Evolutionary conservation across 2,888 invertebrate species (phyloP).

Genomic region (Pheosia tremula): DNA sequence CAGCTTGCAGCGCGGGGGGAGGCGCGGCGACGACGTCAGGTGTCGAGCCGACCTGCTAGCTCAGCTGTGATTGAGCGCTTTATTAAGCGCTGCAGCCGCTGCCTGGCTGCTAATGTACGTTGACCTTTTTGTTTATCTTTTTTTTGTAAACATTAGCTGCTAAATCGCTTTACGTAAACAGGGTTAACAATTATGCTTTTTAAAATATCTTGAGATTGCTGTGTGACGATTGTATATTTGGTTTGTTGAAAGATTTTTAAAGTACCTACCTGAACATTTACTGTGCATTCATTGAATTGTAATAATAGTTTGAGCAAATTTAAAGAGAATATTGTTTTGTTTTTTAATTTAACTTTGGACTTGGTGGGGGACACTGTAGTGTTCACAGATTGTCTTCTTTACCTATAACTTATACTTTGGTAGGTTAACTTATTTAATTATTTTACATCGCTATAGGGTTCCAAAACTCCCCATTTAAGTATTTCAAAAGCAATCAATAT

Average conservation of each 20-base stretch:
- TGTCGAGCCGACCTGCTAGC: conserved; percentile 63
- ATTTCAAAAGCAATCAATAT: too few relatives aligned
- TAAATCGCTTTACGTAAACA: conserved; percentile 18
- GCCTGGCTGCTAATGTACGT: conserved; percentile 59
- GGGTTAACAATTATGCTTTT: conserved; percentile 21
- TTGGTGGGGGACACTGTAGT: too few relatives aligned
- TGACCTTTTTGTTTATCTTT: conserved; percentile 80
- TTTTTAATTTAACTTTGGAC: too few relatives aligned
- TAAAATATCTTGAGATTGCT: conserved; percentile 22
- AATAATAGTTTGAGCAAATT: too few relatives aligned
- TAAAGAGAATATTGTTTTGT: too few relatives aligned
- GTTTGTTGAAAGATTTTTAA: background rate
- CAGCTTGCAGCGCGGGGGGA: conserved; percentile 34
- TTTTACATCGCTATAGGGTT: too few relatives aligned
- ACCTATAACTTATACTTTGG: too few relatives aligned
- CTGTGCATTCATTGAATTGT: too few relatives aligned
- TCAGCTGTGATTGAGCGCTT: conserved; percentile 58
- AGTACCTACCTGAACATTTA: background rate
- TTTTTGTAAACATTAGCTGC: conserved; percentile 60
- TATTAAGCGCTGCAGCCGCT: conserved; percentile 73
- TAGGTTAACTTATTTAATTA: too few relatives aligned
- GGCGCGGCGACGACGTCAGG: conserved; percentile 69
- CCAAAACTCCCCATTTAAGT: too few relatives aligned
- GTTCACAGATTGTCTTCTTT: too few relatives aligned
- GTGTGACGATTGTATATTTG: conserved; percentile 16